A percentile compares a stretch with the other conserved stretches of the same genome.
phyloP scores from a whole-genome alignment of 2,113 vertebrate genomes.

The Percopsis transmontana region DNA sequence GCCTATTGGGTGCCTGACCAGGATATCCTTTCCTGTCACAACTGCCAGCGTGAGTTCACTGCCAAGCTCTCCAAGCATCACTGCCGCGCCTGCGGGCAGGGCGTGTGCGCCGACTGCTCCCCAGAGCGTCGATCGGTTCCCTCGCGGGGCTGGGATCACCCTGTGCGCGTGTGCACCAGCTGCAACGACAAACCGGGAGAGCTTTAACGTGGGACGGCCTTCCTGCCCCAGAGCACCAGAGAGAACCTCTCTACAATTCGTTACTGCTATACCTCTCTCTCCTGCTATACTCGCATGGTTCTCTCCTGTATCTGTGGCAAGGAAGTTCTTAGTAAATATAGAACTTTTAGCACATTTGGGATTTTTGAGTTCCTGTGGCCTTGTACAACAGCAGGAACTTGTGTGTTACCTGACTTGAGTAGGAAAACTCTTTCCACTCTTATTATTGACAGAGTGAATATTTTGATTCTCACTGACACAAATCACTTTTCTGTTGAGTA shows the following conservation, averaged over 20 bases:
- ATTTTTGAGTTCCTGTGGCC: slow-evolving; percentile 66
- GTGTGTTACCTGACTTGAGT: slow-evolving; percentile 62
- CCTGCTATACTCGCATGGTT: slow-evolving; percentile 44
- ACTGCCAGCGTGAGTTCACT: slow-evolving; percentile 92
- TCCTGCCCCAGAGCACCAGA: slow-evolving; percentile 53
- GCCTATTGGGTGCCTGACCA: slow-evolving; percentile 99
- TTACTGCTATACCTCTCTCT: slow-evolving; percentile 57
- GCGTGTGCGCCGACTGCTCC: slow-evolving; percentile 95
- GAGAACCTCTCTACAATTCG: slow-evolving; percentile 41
- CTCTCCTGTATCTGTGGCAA: slow-evolving; percentile 56
- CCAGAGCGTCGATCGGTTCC: slow-evolving; percentile 89
- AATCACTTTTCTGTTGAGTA: slow-evolving; percentile 57
- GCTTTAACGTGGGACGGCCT: slow-evolving; percentile 83
- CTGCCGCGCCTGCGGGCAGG: slow-evolving; percentile 97
- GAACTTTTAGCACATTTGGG: slow-evolving; percentile 52
- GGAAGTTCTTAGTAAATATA: slow-evolving; percentile 52
- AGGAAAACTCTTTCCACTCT: slow-evolving; percentile 57
- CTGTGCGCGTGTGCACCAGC: slow-evolving; percentile 91
- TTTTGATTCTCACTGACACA: slow-evolving; percentile 55
- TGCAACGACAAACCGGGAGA: slow-evolving; percentile 97
- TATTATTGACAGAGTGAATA: slow-evolving; percentile 49
- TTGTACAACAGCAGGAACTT: slow-evolving; percentile 68
- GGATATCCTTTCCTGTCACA: slow-evolving; percentile 91
- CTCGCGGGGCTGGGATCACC: slow-evolving; percentile 97
- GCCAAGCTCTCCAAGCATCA: slow-evolving; percentile 97